These are phyloP conservation scores for Tetraneura akinire DNA, from an alignment of 1,140 invertebrate species.

Conservation along the genomic window DNA sequence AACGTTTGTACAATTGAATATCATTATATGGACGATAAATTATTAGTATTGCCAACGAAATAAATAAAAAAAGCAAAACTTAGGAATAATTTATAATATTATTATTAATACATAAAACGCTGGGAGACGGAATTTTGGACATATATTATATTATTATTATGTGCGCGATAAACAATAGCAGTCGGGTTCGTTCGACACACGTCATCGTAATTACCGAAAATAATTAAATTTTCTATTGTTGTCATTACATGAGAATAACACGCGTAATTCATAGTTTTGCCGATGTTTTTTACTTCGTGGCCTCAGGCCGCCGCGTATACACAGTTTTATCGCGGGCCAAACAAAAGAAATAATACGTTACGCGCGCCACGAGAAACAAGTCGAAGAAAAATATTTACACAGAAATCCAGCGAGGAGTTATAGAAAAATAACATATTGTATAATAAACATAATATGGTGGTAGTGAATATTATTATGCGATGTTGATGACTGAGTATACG, in stretches of 20 bases:
- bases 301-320: background rate
- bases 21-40: too few relatives aligned
- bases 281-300: background rate
- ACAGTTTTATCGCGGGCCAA: background rate
- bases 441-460: background rate
- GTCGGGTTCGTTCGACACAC: background rate
- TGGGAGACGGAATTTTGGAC: background rate
- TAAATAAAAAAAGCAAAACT: background rate
- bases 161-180: background rate
- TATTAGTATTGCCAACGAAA: too few relatives aligned
- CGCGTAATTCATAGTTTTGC: background rate
- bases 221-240: constrained; percentile 29
- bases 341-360: constrained; percentile 21
- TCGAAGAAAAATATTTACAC: constrained; percentile 7
- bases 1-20: too few relatives aligned
- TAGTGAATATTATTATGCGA: too few relatives aligned
- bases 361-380: background rate
- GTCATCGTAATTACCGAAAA: constrained; percentile 24
- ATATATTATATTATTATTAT: too few relatives aligned
- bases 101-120: too few relatives aligned
- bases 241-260: background rate
- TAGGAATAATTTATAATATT: too few relatives aligned
- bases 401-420: background rate
- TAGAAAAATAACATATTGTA: background rate
- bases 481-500: background rate